phyloP scores from a whole-genome alignment of 2,113 vertebrate species.

The Callorhinus ursinus region DNA sequence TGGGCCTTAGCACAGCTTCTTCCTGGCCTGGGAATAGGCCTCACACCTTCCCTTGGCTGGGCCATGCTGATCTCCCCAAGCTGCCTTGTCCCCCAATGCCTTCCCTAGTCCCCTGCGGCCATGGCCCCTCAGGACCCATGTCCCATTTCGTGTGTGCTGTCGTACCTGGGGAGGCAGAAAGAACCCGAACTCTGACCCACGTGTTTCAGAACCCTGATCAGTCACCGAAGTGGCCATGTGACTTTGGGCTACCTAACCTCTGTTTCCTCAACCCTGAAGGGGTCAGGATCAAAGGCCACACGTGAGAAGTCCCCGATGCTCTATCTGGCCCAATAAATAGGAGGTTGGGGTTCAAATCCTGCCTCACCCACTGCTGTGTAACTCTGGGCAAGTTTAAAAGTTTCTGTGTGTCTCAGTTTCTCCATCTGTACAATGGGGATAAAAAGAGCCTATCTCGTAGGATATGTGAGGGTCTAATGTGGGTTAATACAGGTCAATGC shows the following conservation, averaged over 20 bases:
- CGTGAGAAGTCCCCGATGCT: not conserved
- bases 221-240: not conserved
- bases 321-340: not conserved
- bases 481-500: not conserved
- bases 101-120: not conserved
- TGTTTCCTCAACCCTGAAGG: not conserved
- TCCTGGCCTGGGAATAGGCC: not conserved
- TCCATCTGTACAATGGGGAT: not conserved
- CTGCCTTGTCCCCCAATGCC: too few species aligned
- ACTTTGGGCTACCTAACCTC: not conserved
- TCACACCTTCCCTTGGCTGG: not conserved
- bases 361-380: not conserved
- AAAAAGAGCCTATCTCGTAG: not conserved
- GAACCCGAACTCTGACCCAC: not conserved
- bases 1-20: not conserved
- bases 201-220: fast-evolving
- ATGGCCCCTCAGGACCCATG: too few species aligned
- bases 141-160: not conserved
- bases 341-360: not conserved
- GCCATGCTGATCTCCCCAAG: not conserved
- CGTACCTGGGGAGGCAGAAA: not conserved
- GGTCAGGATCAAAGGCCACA: not conserved
- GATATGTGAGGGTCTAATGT: not conserved
- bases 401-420: not conserved
- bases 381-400: not conserved